These are phyloP conservation scores for Mus spicilegus DNA, from an alignment of 2,113 vertebrate species.

Conservation along the genomic window DNA sequence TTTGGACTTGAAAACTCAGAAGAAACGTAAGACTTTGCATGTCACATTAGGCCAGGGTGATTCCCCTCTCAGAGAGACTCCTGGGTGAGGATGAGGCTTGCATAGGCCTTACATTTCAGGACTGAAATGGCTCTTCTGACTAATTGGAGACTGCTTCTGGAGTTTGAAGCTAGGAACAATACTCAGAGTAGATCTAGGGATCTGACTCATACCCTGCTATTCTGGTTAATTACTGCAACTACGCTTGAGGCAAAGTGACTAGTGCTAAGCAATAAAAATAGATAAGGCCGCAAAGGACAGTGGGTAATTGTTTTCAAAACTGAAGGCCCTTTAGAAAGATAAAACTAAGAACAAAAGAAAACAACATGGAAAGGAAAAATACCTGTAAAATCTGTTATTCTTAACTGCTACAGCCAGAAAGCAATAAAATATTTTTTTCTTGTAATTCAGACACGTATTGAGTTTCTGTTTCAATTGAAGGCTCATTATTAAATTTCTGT, in stretches of 20 bases:
- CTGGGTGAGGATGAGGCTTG: neutral
- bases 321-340: slow-evolving; percentile 52
- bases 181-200: slow-evolving; percentile 39
- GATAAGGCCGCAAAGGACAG: slow-evolving; percentile 60
- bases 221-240: slow-evolving; percentile 76
- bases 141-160: slow-evolving; percentile 69
- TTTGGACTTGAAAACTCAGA: slow-evolving; percentile 43
- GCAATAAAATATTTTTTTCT: neutral
- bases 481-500: slow-evolving; percentile 41
- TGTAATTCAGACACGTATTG: slow-evolving; percentile 23
- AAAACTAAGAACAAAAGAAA: slow-evolving; percentile 24
- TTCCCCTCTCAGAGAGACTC: neutral
- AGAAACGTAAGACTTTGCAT: slow-evolving; percentile 20
- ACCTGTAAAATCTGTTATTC: neutral
- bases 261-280: slow-evolving; percentile 65
- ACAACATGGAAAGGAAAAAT: slow-evolving; percentile 1
- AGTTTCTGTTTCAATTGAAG: neutral
- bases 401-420: neutral
- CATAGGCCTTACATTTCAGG: neutral
- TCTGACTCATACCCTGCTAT: slow-evolving; percentile 74
- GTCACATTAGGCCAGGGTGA: slow-evolving; percentile 50
- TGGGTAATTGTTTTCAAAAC: slow-evolving; percentile 61
- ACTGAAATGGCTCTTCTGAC: slow-evolving; percentile 55
- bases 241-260: slow-evolving; percentile 67
- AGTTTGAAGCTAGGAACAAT: slow-evolving; percentile 72